Evolutionary conservation across 2,888 invertebrate species (phyloP).

Genomic region (Bursaphelenchus okinawaensis): DNA sequence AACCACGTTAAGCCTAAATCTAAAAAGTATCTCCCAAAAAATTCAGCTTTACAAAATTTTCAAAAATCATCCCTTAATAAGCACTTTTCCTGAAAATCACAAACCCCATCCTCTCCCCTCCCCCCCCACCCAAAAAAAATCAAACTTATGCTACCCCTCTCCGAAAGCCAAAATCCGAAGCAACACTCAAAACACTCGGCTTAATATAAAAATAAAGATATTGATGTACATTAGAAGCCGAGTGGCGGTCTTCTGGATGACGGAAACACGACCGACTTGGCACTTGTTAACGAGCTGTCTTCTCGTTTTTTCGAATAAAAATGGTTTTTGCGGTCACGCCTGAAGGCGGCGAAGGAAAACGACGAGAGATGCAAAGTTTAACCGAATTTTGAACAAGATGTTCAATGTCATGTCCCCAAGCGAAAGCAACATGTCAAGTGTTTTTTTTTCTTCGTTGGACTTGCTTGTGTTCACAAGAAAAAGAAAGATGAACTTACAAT

Average conservation of each 20-base stretch:
- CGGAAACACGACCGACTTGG: not conserved
- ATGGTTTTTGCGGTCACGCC: not conserved
- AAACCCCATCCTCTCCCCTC: no score
- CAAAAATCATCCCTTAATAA: no score
- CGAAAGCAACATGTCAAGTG: not conserved
- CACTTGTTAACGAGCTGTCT: not conserved
- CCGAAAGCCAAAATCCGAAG: no score
- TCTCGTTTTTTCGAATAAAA: not conserved
- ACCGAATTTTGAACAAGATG: not conserved
- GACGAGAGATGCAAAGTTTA: not conserved
- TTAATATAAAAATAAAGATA: not conserved
- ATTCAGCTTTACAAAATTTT: no score
- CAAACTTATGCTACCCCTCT: no score
- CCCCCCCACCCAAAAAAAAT: no score
- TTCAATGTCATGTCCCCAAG: not conserved
- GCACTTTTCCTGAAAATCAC: no score
- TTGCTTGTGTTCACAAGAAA: not conserved
- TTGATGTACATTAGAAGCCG: not conserved
- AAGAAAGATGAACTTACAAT: no score
- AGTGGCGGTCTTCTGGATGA: not conserved
- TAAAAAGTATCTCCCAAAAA: no score
- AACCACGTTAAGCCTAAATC: no score
- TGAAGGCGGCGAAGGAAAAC: no score
- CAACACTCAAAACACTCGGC: no score
- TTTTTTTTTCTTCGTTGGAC: not conserved